phyloP scores from a whole-genome alignment of 2,888 invertebrate species.

The Heteromyza rotundicornis region DNA sequence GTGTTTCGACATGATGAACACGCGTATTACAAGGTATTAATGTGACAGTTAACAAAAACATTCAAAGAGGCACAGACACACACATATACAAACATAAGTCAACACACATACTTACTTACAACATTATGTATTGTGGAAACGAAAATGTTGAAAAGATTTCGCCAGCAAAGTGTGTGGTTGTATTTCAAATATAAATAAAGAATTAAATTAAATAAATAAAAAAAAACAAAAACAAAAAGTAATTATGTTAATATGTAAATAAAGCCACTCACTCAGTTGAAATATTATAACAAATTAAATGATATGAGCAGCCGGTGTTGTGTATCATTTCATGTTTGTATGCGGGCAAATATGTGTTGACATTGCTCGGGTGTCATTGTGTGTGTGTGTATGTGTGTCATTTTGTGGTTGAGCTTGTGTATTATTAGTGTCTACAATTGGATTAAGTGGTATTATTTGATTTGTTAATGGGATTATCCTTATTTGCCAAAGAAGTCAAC shows the following conservation, averaged over 20 bases:
- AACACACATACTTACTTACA: background rate
- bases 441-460: no score
- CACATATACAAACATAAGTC: slow-evolving; percentile 18
- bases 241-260: background rate
- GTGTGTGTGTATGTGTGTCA: background rate
- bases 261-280: no score
- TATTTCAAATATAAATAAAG: slow-evolving; percentile 30
- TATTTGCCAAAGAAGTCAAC: no score
- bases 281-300: no score
- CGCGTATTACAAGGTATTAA: slow-evolving; percentile 47
- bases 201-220: slow-evolving; percentile 9
- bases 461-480: no score
- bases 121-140: no score
- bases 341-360: no score
- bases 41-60: slow-evolving; percentile 46
- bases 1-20: slow-evolving; percentile 50
- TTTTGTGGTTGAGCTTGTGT: background rate
- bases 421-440: no score
- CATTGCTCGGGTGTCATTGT: background rate
- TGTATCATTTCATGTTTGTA: no score
- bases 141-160: no score
- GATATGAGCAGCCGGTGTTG: no score
- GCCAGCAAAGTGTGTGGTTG: slow-evolving; percentile 12
- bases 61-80: background rate
- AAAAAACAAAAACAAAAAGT: slow-evolving; percentile 12